Evolutionary conservation across 2,888 invertebrate species (phyloP).

Genomic region (Allygus modestus): DNA sequence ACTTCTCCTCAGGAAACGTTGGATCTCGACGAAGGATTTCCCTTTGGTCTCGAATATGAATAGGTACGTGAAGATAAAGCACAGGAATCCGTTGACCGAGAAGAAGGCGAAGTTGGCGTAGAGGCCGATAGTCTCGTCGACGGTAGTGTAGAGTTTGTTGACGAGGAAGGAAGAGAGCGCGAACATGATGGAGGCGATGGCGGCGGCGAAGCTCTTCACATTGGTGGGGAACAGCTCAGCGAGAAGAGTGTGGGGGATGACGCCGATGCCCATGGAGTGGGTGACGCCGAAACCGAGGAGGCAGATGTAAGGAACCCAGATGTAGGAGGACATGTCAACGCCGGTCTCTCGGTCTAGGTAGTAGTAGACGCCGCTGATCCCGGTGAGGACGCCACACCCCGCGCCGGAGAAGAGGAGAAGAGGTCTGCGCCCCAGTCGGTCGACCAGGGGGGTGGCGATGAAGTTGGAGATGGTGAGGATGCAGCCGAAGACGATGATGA

Average conservation of each 20-base stretch:
- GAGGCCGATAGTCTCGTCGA: conserved; percentile 79
- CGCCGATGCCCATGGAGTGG: conserved; percentile 79
- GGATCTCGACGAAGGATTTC: conserved; percentile 83
- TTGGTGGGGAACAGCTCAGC: conserved; percentile 82
- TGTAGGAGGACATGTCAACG: conserved; percentile 41
- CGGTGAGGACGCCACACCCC: conserved; percentile 51
- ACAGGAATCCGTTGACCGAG: conserved; percentile 79
- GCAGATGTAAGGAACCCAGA: conserved; percentile 76
- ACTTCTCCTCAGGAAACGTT: conserved; percentile 73
- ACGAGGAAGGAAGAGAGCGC: conserved; percentile 79
- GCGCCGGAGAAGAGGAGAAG: conserved; percentile 72
- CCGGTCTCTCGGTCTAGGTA: conserved; percentile 49
- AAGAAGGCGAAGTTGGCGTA: conserved; percentile 81
- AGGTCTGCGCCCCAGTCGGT: conserved; percentile 66
- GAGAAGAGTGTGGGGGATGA: conserved; percentile 80
- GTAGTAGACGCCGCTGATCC: conserved; percentile 59
- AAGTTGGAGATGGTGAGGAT: conserved; percentile 75
- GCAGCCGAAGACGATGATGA: conserved; percentile 77
- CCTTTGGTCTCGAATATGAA: conserved; percentile 84
- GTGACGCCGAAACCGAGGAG: conserved; percentile 79
- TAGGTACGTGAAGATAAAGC: conserved; percentile 75
- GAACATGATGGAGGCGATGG: conserved; percentile 78
- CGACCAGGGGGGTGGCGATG: conserved; percentile 75
- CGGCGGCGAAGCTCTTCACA: conserved; percentile 80
- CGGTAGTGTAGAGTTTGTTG: conserved; percentile 79